These are phyloP conservation scores for Torymus tubicola DNA, from an alignment of 2,888 invertebrate species.

Conservation along the genomic window DNA sequence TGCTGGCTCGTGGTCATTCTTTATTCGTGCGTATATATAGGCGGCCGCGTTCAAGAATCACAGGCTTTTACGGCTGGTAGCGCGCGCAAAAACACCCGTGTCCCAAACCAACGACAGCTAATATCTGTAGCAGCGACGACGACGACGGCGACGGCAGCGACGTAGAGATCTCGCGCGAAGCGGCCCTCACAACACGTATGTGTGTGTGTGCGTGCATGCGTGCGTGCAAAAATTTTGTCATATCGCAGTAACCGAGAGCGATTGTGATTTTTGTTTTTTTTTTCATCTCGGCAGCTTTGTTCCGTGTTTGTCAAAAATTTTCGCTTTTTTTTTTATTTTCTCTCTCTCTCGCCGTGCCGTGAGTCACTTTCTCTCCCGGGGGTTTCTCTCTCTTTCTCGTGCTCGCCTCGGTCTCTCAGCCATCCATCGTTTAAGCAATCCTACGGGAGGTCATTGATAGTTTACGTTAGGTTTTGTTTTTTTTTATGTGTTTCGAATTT, in stretches of 20 bases:
- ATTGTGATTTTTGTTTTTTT: constrained; percentile 45
- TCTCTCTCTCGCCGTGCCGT: constrained; percentile 49
- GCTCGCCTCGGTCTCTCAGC: constrained; percentile 63
- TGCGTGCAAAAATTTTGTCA: constrained; percentile 49
- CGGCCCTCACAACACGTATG: constrained; percentile 58
- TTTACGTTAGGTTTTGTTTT: constrained; percentile 64
- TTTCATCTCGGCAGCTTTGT: neutral
- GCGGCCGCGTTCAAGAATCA: constrained; percentile 17
- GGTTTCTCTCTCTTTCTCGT: constrained; percentile 59
- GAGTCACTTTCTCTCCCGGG: constrained; percentile 56
- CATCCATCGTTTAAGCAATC: constrained; percentile 73
- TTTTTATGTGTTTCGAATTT: constrained; percentile 46
- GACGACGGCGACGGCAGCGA: constrained; percentile 29
- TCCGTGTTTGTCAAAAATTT: constrained; percentile 18
- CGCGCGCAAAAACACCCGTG: constrained; percentile 45
- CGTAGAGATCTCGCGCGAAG: constrained; percentile 55
- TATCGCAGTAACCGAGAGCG: constrained; percentile 23
- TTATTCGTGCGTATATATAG: constrained; percentile 28
- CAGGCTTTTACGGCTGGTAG: constrained; percentile 34
- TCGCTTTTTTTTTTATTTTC: constrained; percentile 27
- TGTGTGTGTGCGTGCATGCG: constrained; percentile 36
- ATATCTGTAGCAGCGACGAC: constrained; percentile 18
- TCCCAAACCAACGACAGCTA: constrained; percentile 34
- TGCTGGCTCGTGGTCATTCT: constrained; percentile 48
- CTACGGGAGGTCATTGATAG: constrained; percentile 70